Base-by-base conservation (phyloP, 2,113 vertebrate species). In the Scomber japonicus region DNA sequence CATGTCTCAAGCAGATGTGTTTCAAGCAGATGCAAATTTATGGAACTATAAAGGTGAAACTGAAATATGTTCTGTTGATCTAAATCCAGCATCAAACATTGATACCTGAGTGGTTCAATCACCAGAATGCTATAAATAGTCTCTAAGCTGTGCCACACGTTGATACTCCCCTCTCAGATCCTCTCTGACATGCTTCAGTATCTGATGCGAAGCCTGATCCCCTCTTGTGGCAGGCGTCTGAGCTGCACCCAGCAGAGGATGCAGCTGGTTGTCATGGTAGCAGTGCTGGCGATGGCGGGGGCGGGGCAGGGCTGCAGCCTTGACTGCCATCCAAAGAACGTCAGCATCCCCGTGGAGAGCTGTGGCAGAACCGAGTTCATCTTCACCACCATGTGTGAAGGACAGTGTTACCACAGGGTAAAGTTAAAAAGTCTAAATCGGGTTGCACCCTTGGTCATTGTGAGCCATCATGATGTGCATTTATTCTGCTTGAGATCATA, bases 371-470 rank as follows among this genome's bases (percentile, higher is more conserved):
- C 89, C 4, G 89, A 96, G 54, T 93, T 77, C n/a, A 74, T 99
- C 62, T 91, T 96, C 56, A 95, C 97, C 75, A 96, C 96, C 0
- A 94, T 95, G 80, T 99, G 98, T 56, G 93, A 90, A 0, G 98
- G 98, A 55, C 94, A 95, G 73, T 99, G 98, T 89, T 91, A 86
- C 60, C 95, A 95, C 2, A 72, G 92, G 97, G 98, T 70, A 35
- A 5, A 31, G 50, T 13, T 40, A 8, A 54, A 51, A 54, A 13
- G 16, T 44, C 31, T 8, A 61, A 48, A 48, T 4, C 31, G 5
- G 5, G 31, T 0, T 1, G 35, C 9, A 7, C 9, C 7, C 35
- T 40, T 40, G 35, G 1, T 40, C 35, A 8, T 40, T 40, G 9
- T 40, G 35, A 40, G 35, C 7, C 35, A 40, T 40, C 35, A 40